Evolutionary conservation across 2,113 vertebrate genomes (phyloP), one percentile per base, ranked within the genome.

Genomic region (Perca schrenkii): DNA sequence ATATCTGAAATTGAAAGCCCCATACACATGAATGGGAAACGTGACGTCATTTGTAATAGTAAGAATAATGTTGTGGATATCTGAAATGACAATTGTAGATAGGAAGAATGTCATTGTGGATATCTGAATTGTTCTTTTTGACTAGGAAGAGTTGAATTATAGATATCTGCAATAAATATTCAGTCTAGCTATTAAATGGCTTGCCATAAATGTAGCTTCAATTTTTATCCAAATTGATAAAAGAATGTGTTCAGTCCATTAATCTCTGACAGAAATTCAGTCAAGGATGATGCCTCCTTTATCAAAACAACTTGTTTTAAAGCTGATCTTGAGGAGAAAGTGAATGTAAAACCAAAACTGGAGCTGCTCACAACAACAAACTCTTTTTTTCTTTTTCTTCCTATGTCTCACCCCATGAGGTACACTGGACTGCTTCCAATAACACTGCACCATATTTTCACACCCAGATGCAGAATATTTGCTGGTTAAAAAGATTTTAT

Each of bases 381-480:
- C 54, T 64, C 43, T 11, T 54, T 74, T 53, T 47, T 53, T 64
- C 61, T 34, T 34, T 34, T 34, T 34, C 31, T 70, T 53, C 11
- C 4, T 4, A 3, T 34, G 36, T 66, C 5, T 75, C 61, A 43
- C 72, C 64, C 49, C 50, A 71, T n/a, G 63, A 84, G 70, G 49
- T 69, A 3, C 14, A 0, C 79, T 91, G 91, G 90, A 84, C 66
- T 15, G 47, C 66, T 77, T 91, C 89, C 91, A 91, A 63, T 28
- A 67, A 28, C 49, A 31, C 72, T 40, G 31, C 34, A 66, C 34
- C 61, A 74, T 74, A 84, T 76, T 84, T 88, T 81, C 25, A 85
- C 57, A 74, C 74, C 74, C 77, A 78, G 86, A 83, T 86, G 89
- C 88, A 80, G 66, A 80, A 69, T 85, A 85, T 88, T 85, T 65